Percentiles rank a stretch among this genome's conserved stretches.
Evolutionary conservation across 2,797 vertebrate species (phyloP).

Genomic region (Cuculus canorus): DNA sequence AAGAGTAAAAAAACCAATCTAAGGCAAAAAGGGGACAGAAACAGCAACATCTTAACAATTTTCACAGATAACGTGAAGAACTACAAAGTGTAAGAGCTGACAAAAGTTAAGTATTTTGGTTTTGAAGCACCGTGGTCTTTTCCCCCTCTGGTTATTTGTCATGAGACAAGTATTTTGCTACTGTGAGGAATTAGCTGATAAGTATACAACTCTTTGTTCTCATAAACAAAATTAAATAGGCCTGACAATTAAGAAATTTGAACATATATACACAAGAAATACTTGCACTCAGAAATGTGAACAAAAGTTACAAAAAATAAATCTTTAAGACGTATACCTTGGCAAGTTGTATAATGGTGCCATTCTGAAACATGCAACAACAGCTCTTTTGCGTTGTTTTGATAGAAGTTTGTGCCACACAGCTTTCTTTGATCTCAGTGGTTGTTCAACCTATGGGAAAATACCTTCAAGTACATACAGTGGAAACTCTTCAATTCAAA

Average conservation of each 20-base stretch:
- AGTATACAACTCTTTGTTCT: neutral
- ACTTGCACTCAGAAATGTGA: neutral
- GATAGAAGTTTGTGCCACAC: slow-evolving; percentile 98
- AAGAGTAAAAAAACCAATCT: neutral
- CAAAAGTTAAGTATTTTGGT: neutral
- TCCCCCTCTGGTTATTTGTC: neutral
- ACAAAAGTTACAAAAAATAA: neutral
- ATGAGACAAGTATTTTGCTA: neutral
- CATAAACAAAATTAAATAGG: neutral
- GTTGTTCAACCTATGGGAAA: slow-evolving; percentile 92
- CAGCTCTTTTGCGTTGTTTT: slow-evolving; percentile 96
- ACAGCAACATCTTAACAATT: neutral
- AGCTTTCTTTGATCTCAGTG: slow-evolving; percentile 96
- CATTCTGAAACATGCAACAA: slow-evolving; percentile 99
- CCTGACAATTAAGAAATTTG: neutral
- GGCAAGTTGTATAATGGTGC: slow-evolving; percentile 97
- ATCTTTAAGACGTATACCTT: slow-evolving; percentile 80
- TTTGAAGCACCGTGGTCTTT: neutral
- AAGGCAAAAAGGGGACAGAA: slow-evolving; percentile 6
- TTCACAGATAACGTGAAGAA: neutral
- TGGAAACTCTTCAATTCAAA: neutral
- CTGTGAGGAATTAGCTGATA: neutral
- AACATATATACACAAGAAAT: neutral
- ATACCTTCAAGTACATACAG: neutral
- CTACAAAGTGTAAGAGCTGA: neutral